A percentile compares a stretch with the other conserved stretches of the same genome.
These are phyloP conservation scores for Phaetusa simplex DNA, from an alignment of 2,113 vertebrate genomes.

Conservation along the genomic window DNA sequence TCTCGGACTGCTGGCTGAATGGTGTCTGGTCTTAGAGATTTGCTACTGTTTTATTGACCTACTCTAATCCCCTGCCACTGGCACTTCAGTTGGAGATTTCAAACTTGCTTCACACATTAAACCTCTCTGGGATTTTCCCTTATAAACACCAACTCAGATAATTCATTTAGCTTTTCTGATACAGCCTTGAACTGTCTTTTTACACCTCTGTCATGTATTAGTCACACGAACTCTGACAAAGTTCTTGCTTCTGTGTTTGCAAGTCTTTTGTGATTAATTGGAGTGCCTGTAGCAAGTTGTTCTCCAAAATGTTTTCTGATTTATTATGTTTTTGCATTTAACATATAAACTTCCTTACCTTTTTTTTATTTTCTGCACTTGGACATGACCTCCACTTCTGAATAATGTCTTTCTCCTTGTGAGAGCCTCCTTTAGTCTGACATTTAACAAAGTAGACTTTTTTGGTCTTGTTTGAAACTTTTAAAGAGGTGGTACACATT, in stretches of 20 bases:
- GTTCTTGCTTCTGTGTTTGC: neutral
- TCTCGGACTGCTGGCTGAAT: neutral
- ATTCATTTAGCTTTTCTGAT: neutral
- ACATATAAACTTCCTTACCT: neutral
- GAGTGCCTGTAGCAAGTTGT: neutral
- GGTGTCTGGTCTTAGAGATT: neutral
- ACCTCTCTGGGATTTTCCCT: neutral
- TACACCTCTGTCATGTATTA: neutral
- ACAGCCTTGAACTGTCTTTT: neutral
- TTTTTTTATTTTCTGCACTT: neutral
- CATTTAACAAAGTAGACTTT: neutral
- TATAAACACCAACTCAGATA: neutral
- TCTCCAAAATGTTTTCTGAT: neutral
- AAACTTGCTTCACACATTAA: neutral
- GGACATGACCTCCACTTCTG: neutral
- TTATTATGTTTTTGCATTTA: neutral
- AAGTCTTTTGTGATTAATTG: neutral
- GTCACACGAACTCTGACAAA: neutral
- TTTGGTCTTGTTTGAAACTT: neutral
- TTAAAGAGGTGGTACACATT: neutral
- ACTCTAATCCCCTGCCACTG: neutral
- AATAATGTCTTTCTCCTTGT: neutral
- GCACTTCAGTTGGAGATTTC: neutral
- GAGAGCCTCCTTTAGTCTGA: neutral
- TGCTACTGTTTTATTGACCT: conserved; percentile 47